These are phyloP conservation scores for Callyntrura guangdongensis DNA, from an alignment of 2,888 invertebrate genomes.

Conservation along the genomic window DNA sequence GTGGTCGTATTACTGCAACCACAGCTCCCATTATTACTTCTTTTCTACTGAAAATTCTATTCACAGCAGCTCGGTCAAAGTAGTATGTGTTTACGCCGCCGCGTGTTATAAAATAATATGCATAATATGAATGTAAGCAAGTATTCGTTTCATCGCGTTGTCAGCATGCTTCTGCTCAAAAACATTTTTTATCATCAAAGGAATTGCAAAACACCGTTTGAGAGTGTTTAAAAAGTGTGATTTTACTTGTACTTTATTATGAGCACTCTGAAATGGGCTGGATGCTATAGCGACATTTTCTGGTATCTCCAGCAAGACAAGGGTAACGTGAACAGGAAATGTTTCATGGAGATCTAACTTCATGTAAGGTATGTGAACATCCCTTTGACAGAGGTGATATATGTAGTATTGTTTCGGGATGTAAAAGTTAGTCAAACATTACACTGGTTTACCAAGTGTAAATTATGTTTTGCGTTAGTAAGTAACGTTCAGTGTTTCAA, in stretches of 20 bases:
- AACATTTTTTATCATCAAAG: slow-evolving; percentile 18
- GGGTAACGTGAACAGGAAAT: too few species aligned
- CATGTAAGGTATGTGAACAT: too few species aligned
- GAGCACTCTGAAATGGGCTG: background rate
- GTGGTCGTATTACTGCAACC: slow-evolving; percentile 47
- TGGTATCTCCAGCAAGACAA: too few species aligned
- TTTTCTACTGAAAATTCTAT: slow-evolving; percentile 19
- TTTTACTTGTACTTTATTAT: background rate
- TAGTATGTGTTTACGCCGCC: background rate
- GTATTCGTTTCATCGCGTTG: slow-evolving; percentile 17
- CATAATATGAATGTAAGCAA: slow-evolving; percentile 12
- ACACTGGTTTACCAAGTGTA: too few species aligned
- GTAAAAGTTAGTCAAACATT: too few species aligned
- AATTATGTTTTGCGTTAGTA: too few species aligned
- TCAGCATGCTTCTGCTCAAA: background rate
- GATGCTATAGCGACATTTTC: background rate
- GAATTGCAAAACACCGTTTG: background rate
- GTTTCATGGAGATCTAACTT: too few species aligned
- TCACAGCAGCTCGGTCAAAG: background rate
- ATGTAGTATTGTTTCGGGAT: too few species aligned
- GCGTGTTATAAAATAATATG: background rate
- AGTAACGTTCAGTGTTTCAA: too few species aligned
- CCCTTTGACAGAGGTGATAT: too few species aligned
- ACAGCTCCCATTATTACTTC: slow-evolving; percentile 16
- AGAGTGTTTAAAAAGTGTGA: background rate